Evolutionary conservation across 2,113 vertebrate genomes (phyloP).

Genomic region (Tiliqua scincoides): DNA sequence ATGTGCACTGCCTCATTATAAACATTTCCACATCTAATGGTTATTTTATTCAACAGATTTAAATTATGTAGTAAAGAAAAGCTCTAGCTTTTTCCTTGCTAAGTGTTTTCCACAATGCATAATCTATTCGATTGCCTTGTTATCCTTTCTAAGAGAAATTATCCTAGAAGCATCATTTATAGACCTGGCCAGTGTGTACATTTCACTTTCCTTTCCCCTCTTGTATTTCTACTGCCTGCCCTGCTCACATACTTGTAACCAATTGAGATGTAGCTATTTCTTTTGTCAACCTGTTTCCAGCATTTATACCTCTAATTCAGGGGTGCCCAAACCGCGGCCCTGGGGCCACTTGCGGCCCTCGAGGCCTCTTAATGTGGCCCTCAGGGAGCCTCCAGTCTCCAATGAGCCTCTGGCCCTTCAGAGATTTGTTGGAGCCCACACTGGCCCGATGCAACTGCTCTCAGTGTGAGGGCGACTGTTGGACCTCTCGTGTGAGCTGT

Average conservation of each 20-base stretch:
- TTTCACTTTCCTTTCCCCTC: neutral
- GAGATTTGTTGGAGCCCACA: too few relatives aligned
- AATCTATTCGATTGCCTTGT: neutral
- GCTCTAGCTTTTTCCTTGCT: neutral
- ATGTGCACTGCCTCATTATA: neutral
- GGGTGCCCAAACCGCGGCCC: too few relatives aligned
- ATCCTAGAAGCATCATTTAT: neutral
- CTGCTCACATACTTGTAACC: neutral
- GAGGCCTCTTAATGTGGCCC: too few relatives aligned
- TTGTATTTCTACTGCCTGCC: neutral
- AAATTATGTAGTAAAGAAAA: neutral
- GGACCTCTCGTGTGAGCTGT: too few relatives aligned
- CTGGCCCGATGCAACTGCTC: too few relatives aligned
- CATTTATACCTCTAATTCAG: neutral
- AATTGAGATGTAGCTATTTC: neutral
- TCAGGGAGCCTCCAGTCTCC: too few relatives aligned
- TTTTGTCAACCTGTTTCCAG: neutral
- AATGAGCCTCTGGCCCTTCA: too few relatives aligned
- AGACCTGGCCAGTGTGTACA: neutral
- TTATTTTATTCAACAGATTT: slow-evolving; percentile 10
- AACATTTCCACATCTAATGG: neutral
- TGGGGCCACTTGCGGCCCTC: too few relatives aligned
- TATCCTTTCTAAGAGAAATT: neutral
- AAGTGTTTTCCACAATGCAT: neutral
- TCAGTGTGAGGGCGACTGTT: too few relatives aligned